phyloP scores from a whole-genome alignment of 2,888 invertebrate genomes.

The Ophion slaviceki region DNA sequence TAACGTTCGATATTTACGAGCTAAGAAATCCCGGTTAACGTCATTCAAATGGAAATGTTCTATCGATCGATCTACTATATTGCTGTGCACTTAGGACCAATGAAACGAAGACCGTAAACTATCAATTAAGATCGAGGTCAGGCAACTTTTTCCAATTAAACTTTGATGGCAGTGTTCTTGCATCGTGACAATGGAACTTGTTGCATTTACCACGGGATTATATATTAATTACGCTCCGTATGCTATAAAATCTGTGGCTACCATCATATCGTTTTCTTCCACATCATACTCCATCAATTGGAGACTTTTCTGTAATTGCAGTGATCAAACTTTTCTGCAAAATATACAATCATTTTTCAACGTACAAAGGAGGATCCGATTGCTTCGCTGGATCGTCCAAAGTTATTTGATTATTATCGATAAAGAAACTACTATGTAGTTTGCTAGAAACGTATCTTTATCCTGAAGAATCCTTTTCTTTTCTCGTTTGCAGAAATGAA shows the following conservation, averaged over 20 bases:
- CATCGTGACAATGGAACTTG: background rate
- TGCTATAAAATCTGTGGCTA: background rate
- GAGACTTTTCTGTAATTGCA: background rate
- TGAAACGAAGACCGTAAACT: background rate
- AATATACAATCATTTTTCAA: background rate
- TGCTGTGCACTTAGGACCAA: background rate
- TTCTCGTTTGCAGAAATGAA: conserved; percentile 2
- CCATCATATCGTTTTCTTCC: background rate
- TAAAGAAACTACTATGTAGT: background rate
- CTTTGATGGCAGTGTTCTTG: background rate
- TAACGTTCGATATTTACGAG: background rate
- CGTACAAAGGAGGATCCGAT: background rate
- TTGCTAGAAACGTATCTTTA: background rate
- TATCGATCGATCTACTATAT: background rate
- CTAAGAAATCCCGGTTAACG: background rate
- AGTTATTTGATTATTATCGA: background rate
- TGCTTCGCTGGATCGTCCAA: too few species aligned
- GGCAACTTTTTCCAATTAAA: background rate
- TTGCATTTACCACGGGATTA: background rate
- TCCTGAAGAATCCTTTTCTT: background rate
- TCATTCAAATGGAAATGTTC: background rate
- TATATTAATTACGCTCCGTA: background rate
- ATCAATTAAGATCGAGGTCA: background rate
- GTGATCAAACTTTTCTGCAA: background rate
- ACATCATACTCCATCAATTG: background rate